Base-by-base conservation (phyloP, 1,140 invertebrate genomes). In the Pollicipes pollicipes region DNA sequence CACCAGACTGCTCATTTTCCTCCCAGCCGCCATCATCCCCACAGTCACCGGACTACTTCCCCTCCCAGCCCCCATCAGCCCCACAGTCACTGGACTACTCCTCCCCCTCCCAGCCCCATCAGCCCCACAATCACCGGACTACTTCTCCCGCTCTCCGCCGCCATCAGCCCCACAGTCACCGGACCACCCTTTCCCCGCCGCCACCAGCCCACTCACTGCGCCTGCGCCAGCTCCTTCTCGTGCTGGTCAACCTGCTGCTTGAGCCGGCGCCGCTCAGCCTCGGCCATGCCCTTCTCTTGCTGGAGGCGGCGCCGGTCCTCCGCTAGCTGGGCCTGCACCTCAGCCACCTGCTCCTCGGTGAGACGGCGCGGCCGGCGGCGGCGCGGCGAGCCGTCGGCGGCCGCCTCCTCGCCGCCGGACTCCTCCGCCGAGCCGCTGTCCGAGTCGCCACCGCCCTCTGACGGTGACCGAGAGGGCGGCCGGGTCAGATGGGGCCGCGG, bases 211-310 rank as follows among this genome's bases (percentile, higher is more conserved):
- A 79, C 81, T 77, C 74, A 83, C 82, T 82, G 79, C 69, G 81
- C 82, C 77, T 81, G 80, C 71, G 80, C 80, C 27, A 85, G 77
- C 76, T 85, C 83, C 29, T 76, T 72, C 75, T 84, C 83, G 72
- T 83, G 81, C 70, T 79, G 76, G 70, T 81, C 78, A 6, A 85
- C 76, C 71, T 83, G 81, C 24, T 77, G 72, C 70, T 81, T 79
- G 8, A 83, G 75, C 84, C 87, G 76, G 84, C 88, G 80, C 86
- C 90, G 79, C 87, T 90, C 80, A 80, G 87, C 82, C 83, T 88
- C 76, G 17, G 80, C 80, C 77, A 84, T 81, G 70, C 83, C 82
- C 73, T 83, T 83, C 71, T 81, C 79, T 70, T 82, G 80, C 69
- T 80, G 79, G 69, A 84, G 75, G 73, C 79, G 76, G 68, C 79